Evolutionary conservation across 2,888 invertebrate species (phyloP), one percentile per base, ranked within the genome.

Genomic region (Ectemnius lituratus): DNA sequence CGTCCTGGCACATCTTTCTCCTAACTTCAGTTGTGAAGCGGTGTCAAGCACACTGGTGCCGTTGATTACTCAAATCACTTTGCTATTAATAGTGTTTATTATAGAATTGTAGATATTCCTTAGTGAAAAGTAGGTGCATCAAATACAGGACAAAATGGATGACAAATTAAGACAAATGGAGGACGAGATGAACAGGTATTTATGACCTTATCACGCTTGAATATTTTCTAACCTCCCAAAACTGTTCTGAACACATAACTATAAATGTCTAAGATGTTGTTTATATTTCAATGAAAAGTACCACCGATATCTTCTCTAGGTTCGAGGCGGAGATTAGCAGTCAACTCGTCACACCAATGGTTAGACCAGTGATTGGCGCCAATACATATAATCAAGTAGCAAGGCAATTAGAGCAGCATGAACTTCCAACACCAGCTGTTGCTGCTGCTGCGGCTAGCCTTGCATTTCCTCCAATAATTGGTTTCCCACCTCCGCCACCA

Each of bases 241-340:
- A 58, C 6, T n/a, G 16, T 66, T 16, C 27, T 27, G 8, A 46
- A 47, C 6, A 11, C 46, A 18, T 20, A 18, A 11, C 2, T 63
- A 27, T 61, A 46, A 47, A 18, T 58, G 1, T 57, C 20, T 56
- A 57, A 37, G 4, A 11, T 11, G 8, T 37, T 37, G 8, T 11
- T 37, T 37, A 2, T 37, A 11, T 8, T 11, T 37, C 0, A 11
- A 6, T 8, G 8, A 37, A 37, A 37, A 8, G 11, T 6, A 4
- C 2, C 0, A 37, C 8, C 37, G 14, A 70, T 62, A 11, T 20
- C 63, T 64, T 64, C 91, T 90, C n/a, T 83, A 96, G 97, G 86
- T 97, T 97, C 88, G 97, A 97, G 88, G 97, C 97, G 0, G 97
- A 97, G 92, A 97, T 97, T 83, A 95, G 96, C 0, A 94, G 94